These are phyloP conservation scores for Suncus etruscus DNA, from an alignment of 2,113 vertebrate genomes.

Conservation along the genomic window DNA sequence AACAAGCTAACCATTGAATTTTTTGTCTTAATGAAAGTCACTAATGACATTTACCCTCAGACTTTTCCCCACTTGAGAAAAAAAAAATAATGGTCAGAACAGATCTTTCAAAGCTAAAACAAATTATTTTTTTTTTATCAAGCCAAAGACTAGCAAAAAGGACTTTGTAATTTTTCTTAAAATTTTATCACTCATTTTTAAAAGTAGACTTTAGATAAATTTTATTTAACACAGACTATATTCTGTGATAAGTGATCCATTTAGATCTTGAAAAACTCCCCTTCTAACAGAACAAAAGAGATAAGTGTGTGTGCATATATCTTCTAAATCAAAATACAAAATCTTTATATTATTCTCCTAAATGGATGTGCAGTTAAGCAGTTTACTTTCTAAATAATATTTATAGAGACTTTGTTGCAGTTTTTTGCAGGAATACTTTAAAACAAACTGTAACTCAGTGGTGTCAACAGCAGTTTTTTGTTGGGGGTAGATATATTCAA, in stretches of 20 bases:
- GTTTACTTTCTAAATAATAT: constrained; percentile 73
- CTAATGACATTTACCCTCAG: constrained; percentile 69
- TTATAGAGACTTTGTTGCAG: constrained; percentile 64
- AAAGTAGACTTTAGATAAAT: constrained; percentile 63
- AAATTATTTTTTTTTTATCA: constrained; percentile 48
- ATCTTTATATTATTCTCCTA: constrained; percentile 51
- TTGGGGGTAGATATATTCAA: constrained; percentile 56
- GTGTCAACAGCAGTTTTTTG: constrained; percentile 46
- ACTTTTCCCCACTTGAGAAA: constrained; percentile 53
- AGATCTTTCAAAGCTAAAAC: constrained; percentile 53
- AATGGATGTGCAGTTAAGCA: constrained; percentile 66
- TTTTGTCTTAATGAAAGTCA: constrained; percentile 76
- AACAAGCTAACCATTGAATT: constrained; percentile 63
- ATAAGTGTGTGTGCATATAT: constrained; percentile 5
- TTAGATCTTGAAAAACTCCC: constrained; percentile 60
- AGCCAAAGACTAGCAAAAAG: constrained; percentile 54
- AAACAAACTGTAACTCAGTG: constrained; percentile 57
- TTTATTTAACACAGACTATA: constrained; percentile 3
- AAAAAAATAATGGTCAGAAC: constrained; percentile 75
- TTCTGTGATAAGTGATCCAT: constrained; percentile 60
- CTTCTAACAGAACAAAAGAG: background rate
- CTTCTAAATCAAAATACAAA: constrained; percentile 51
- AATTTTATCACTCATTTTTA: constrained; percentile 46
- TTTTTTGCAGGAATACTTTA: constrained; percentile 67
- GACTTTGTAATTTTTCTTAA: constrained; percentile 20